Percentiles rank a stretch among this genome's conserved stretches.
These are phyloP conservation scores for Rhizoglyphus robini DNA, from an alignment of 1,140 invertebrate genomes.

Conservation along the genomic window DNA sequence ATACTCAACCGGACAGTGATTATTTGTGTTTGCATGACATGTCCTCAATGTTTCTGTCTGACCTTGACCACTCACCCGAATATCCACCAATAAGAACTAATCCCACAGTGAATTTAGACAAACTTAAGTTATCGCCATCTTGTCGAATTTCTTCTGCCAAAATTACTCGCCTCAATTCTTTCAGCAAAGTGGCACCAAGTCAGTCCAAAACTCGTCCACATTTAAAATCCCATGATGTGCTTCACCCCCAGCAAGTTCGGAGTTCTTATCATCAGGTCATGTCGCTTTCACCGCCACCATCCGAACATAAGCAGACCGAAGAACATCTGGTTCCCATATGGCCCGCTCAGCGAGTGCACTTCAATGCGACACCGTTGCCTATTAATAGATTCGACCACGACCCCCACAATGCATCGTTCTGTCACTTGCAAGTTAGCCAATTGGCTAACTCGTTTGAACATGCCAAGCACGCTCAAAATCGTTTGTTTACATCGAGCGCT, in stretches of 20 bases:
- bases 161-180: not conserved
- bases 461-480: not conserved
- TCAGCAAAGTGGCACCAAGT: not conserved
- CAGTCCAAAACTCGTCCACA: not conserved
- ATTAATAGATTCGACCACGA: not conserved
- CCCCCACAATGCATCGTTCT: not conserved
- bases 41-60: no score
- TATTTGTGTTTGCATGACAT: no score
- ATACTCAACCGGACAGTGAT: not conserved
- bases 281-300: not conserved
- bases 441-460: not conserved
- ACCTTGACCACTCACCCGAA: no score
- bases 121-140: not conserved
- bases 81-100: not conserved
- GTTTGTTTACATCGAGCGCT: not conserved
- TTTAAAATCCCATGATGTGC: not conserved
- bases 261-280: not conserved
- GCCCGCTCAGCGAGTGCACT: not conserved
- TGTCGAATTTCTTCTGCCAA: conserved; percentile 1
- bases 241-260: not conserved
- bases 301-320: not conserved
- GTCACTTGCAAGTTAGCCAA: not conserved
- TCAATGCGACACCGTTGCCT: not conserved
- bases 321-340: conserved; percentile 3
- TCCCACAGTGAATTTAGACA: no score